Evolutionary conservation across 2,888 invertebrate genomes (phyloP).

Genomic region (Cyclophora punctaria): DNA sequence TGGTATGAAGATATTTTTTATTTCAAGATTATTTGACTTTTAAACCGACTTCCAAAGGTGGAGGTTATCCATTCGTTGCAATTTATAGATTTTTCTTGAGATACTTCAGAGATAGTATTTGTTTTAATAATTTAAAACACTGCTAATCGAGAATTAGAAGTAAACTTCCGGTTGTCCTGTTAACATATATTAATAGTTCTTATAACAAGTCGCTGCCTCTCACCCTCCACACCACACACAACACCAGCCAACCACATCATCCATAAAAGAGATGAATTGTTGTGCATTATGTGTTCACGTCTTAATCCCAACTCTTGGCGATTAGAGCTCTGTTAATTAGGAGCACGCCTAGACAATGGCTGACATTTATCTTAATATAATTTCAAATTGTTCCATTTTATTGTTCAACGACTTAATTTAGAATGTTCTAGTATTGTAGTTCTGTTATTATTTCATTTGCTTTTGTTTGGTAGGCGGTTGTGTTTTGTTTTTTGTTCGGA

Average conservation of each 20-base stretch:
- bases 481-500: background rate
- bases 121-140: too few relatives aligned
- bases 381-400: conserved; percentile 11
- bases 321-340: conserved; percentile 65
- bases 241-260: conserved; percentile 34
- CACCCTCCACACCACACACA: conserved; percentile 21
- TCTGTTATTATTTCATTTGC: conserved; percentile 3
- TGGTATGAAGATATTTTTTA: too few relatives aligned
- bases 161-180: too few relatives aligned
- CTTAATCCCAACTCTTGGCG: conserved; percentile 56
- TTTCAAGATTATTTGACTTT: too few relatives aligned
- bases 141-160: too few relatives aligned
- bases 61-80: too few relatives aligned
- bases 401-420: conserved; percentile 16
- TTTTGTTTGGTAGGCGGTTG: background rate
- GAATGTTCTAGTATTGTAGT: conserved; percentile 7
- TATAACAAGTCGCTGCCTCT: conserved; percentile 12
- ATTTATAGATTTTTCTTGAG: too few relatives aligned
- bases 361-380: conserved; percentile 39
- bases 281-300: conserved; percentile 56
- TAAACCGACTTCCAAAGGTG: too few relatives aligned
- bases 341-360: conserved; percentile 50
- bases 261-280: conserved; percentile 65
- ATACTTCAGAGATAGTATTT: too few relatives aligned
- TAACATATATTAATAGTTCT: too few relatives aligned